phyloP scores from a whole-genome alignment of 2,113 vertebrate species.

The Symphodus melops region DNA sequence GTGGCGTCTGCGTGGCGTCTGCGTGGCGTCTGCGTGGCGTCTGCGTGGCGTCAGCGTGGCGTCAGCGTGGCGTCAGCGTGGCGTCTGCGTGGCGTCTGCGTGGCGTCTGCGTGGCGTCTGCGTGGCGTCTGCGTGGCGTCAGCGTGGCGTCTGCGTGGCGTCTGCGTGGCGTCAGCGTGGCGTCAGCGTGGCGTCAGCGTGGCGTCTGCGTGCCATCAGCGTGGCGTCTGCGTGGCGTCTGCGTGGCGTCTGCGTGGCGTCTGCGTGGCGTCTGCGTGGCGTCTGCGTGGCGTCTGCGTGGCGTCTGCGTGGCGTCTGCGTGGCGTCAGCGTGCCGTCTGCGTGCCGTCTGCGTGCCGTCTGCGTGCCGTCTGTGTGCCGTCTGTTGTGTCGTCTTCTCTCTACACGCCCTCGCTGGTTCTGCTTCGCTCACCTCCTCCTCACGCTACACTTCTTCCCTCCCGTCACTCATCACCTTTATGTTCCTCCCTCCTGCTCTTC shows the following conservation, averaged over 20 bases:
- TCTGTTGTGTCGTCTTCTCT: neutral
- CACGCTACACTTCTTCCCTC: neutral
- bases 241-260: neutral
- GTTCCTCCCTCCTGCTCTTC: too few relatives aligned
- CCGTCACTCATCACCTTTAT: too few relatives aligned
- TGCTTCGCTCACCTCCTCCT: neutral
- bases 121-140: neutral
- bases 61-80: too few relatives aligned
- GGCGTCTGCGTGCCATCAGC: too few relatives aligned
- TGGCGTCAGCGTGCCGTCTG: neutral
- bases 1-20: too few relatives aligned
- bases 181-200: neutral
- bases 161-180: neutral
- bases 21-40: neutral
- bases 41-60: neutral
- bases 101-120: neutral
- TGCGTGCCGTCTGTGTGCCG: neutral
- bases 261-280: too few relatives aligned
- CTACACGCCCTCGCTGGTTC: neutral
- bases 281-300: neutral
- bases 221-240: neutral
- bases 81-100: neutral
- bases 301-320: neutral
- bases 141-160: too few relatives aligned
- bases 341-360: neutral